phyloP scores from a whole-genome alignment of 64 coral and sea anemone species.

The Orbicella faveolata region DNA sequence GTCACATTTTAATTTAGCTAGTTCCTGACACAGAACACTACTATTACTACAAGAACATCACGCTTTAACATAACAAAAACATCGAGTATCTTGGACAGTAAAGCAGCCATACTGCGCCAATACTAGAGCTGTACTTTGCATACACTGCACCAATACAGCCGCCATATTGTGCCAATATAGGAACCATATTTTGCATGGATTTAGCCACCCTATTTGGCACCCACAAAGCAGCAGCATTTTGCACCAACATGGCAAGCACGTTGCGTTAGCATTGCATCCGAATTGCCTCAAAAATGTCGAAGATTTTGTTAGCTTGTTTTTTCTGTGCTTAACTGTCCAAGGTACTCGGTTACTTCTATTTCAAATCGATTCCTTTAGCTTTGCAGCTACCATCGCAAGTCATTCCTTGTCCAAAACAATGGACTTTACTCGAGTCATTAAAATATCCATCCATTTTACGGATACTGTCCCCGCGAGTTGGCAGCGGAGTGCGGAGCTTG shows the following conservation, averaged over 20 bases:
- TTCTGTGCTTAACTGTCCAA: not conserved
- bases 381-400: not conserved
- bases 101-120: slow-evolving; percentile 10
- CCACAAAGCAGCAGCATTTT: not conserved
- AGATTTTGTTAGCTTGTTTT: not conserved
- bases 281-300: too few relatives aligned
- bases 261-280: too few relatives aligned
- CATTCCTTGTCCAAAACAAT: not conserved
- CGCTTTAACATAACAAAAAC: not conserved
- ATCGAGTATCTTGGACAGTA: not conserved
- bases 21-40: slow-evolving; percentile 3
- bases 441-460: not conserved
- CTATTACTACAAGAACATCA: not conserved
- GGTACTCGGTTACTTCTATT: not conserved
- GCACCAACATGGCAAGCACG: too few relatives aligned
- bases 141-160: not conserved
- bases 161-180: not conserved
- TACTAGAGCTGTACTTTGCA: not conserved
- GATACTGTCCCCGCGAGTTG: slow-evolving; percentile 4
- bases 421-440: not conserved
- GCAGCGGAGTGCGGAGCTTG: slow-evolving; percentile 17
- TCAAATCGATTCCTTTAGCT: not conserved
- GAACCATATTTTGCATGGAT: not conserved
- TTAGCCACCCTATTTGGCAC: not conserved
- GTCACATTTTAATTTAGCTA: slow-evolving; percentile 19